Base-by-base conservation (phyloP, 2,113 vertebrate genomes). In the Engystomops pustulosus region DNA sequence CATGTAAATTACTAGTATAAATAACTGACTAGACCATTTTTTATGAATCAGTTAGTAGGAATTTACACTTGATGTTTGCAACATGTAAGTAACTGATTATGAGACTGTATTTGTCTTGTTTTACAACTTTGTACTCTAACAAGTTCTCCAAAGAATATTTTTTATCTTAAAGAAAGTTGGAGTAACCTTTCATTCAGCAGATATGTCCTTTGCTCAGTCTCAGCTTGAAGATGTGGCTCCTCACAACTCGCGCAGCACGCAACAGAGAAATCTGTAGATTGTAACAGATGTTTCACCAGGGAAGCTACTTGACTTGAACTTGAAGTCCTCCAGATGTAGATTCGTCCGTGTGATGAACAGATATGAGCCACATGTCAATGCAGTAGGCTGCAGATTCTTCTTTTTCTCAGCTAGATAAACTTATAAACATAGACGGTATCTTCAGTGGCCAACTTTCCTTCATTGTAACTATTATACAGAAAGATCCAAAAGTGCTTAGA, bases 291-390 rank as follows among this genome's bases (percentile, higher is more conserved):
- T 75, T 32, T 32, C 45, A 34, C 18, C 27, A 75, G 15, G 45
- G 27, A 75, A 51, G 45, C 71, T 17, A 17, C 44, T 74, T 49
- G 6, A 53, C 45, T 75, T 74, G 44, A 74, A 74, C 65, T 69
- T 70, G 67, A 70, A 70, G 67, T 34, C 67, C 20, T 70, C 67
- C 67, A 70, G 67, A 70, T 75, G 25, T 75, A 75, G 47, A 25
- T 34, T 53, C 20, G 8, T 30, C 27, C 72, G 53, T 53, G 44
- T 32, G 45, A 51, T 47, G 18, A 75, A 20, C 25, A 32, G 45
- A 75, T 20, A 17, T 47, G 20, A 70, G 67, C 47, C 23, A 47
- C 44, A 10, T 75, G 27, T 27, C 51, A 3, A 32, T 75, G 34
- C 27, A 51, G 25, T 23, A 51, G 44, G 17, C 45, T 75, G 20